Base-by-base conservation (phyloP, 2,888 invertebrate species). In the Tortricodes alternella region DNA sequence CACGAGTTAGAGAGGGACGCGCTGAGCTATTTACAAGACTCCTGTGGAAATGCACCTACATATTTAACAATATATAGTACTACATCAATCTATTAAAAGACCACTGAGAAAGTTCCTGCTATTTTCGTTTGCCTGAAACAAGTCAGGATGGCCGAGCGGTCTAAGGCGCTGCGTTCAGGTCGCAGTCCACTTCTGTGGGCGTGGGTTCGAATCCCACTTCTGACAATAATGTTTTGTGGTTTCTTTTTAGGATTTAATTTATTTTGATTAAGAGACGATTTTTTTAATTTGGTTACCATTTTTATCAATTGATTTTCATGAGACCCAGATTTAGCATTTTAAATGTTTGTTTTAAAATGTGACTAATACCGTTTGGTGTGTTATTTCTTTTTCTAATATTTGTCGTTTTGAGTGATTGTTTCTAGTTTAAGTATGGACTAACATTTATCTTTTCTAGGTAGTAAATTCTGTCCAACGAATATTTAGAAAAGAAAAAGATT, bases 351-450 rank as follows among this genome's bases (percentile, higher is more conserved):
- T n/a, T n/a, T n/a, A n/a, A n/a, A 16, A 23, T 61, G 60, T 51
- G 37, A 64, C 65, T 68, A 66, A 66, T 62, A 49, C 24, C 6
- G 56, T 52, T 65, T 64, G 52, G 5, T 27, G 24, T 43, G 16
- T 16, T 24, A 29, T 13, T n/a, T n/a, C n/a, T 58, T 59, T 64
- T 53, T 50, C 43, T 60, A 23, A 62, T 66, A 66, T 64, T 62
- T 62, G 56, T 13, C 63, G 62, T 66, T 27, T n/a, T 63, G 62
- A 64, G 48, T 8, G 11, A 15, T 9, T 23, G 16, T n/a, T n/a
- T 27, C 27, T 27, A 4, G n/a, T n/a, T 27, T 23, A n/a, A 27
- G 27, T 27, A 3, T 29, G 29, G 11, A 29, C 11, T 29, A 11
- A 4, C 3, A 29, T 0, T 9, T 29, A 11, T n/a, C 29, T n/a